phyloP scores from a whole-genome alignment of 1,140 invertebrate genomes.

The Bombus polaris region DNA sequence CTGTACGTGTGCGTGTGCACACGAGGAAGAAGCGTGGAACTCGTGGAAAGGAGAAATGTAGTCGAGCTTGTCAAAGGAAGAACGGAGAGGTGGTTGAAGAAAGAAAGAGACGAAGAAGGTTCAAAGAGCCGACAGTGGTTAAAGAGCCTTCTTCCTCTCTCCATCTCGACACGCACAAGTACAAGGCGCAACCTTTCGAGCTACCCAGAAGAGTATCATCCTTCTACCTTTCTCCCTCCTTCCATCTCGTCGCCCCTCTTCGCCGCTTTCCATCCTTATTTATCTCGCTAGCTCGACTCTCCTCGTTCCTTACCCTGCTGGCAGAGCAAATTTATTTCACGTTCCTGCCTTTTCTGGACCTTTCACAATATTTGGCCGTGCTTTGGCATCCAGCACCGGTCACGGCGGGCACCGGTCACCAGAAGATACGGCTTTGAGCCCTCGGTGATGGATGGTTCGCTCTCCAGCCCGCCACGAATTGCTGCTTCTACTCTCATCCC shows the following conservation, averaged over 20 bases:
- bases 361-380: slow-evolving; percentile 83
- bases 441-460: slow-evolving; percentile 81
- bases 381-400: slow-evolving; percentile 71
- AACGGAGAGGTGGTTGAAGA: background rate
- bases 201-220: slow-evolving; percentile 61
- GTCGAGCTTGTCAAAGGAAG: background rate
- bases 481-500: slow-evolving; percentile 62
- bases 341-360: slow-evolving; percentile 83
- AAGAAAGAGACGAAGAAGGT: slow-evolving; percentile 66
- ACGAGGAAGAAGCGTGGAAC: slow-evolving; percentile 35
- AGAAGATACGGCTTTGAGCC: slow-evolving; percentile 79
- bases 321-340: slow-evolving; percentile 80
- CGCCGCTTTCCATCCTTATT: slow-evolving; percentile 2
- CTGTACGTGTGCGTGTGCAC: background rate
- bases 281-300: background rate
- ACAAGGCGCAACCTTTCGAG: slow-evolving; percentile 70
- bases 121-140: slow-evolving; percentile 82
- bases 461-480: slow-evolving; percentile 71
- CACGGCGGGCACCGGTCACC: slow-evolving; percentile 70
- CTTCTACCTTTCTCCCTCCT: slow-evolving; percentile 59
- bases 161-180: slow-evolving; percentile 71
- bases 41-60: slow-evolving; percentile 30
- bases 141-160: slow-evolving; percentile 76
- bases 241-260: slow-evolving; percentile 44
- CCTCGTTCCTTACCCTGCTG: slow-evolving; percentile 40